Evolutionary conservation across 2,113 vertebrate genomes (phyloP).

Genomic region (Petroica traversi): DNA sequence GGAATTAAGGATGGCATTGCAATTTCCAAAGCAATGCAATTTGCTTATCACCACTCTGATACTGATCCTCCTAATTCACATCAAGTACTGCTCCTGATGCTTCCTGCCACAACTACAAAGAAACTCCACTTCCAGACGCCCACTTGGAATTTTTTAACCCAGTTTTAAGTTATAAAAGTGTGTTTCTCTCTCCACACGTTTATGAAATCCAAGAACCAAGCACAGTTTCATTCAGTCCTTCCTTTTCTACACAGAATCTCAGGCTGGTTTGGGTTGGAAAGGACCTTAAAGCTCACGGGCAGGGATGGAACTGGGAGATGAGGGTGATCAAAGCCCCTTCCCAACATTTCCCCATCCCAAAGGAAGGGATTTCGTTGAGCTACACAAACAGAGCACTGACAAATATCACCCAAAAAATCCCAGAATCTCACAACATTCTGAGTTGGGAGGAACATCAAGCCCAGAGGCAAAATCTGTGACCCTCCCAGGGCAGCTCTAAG

Average conservation of each 20-base stretch:
- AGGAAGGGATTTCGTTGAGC: neutral
- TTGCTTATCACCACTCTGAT: neutral
- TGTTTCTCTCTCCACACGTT: neutral
- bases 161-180: neutral
- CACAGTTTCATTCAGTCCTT: neutral
- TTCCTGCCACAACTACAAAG: neutral
- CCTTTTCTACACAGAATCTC: neutral
- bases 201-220: neutral
- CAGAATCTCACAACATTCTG: neutral
- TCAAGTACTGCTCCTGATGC: neutral
- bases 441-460: neutral
- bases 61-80: neutral
- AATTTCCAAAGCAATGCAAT: neutral
- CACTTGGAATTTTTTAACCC: neutral
- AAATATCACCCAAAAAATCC: neutral
- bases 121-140: neutral
- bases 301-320: neutral
- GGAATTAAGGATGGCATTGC: neutral
- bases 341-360: neutral
- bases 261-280: neutral
- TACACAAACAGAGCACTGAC: fast-evolving
- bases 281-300: neutral
- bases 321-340: neutral
- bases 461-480: neutral
- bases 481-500: neutral